A percentile compares a stretch with the other conserved stretches of the same genome.
Evolutionary conservation across 2,888 invertebrate species (phyloP).

Genomic region (Helicoverpa assulta): DNA sequence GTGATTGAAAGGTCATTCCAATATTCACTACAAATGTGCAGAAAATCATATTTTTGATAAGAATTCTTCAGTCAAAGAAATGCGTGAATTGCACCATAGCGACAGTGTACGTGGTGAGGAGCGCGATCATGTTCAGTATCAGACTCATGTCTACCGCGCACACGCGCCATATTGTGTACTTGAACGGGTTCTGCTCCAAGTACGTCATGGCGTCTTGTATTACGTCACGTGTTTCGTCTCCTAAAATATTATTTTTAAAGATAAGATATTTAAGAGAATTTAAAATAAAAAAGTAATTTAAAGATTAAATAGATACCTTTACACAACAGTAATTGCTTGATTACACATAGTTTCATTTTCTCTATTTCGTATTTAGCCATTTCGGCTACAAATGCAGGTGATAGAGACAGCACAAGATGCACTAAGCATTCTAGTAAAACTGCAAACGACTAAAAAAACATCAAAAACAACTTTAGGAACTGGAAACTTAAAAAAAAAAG

Average conservation of each 20-base stretch:
- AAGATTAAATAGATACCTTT: constrained; percentile 5
- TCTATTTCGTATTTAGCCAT: constrained; percentile 3
- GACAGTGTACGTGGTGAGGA: constrained; percentile 9
- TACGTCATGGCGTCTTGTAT: background rate
- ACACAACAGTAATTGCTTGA: constrained; percentile 12
- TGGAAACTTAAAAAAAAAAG: too few relatives aligned
- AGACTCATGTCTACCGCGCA: constrained; percentile 5
- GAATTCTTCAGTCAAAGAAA: background rate
- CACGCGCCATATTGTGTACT: constrained; percentile 14
- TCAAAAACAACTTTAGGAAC: too few relatives aligned
- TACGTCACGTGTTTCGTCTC: background rate
- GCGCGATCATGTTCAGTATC: background rate
- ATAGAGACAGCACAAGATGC: background rate
- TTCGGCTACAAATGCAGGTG: constrained; percentile 11
- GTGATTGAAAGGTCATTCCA: too few relatives aligned
- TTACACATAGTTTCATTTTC: constrained; percentile 9
- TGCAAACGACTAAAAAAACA: too few relatives aligned
- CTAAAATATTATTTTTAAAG: background rate
- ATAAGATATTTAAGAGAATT: too few relatives aligned
- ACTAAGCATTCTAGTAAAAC: too few relatives aligned
- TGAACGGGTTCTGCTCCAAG: background rate
- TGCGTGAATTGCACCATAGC: constrained; percentile 17
- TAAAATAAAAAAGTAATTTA: too few relatives aligned
- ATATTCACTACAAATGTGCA: too few relatives aligned
- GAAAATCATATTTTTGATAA: too few relatives aligned